Base-by-base conservation (phyloP, 2,113 vertebrate species). In the Vidua macroura region DNA sequence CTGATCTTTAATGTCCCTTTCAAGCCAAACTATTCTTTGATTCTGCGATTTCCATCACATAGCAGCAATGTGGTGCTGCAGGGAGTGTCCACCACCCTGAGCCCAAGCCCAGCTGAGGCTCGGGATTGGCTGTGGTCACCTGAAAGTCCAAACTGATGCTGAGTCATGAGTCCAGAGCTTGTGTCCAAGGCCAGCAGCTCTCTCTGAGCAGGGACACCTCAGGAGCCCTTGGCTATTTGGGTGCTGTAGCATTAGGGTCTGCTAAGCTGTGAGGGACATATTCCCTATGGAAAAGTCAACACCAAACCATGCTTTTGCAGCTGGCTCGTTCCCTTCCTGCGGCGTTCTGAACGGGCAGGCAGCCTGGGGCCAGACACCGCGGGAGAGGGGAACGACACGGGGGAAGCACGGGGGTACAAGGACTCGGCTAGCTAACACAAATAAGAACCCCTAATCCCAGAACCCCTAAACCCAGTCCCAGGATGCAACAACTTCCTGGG, bases 21-120 rank as follows among this genome's bases (percentile, higher is more conserved):
- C 22, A 33, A 70, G 25, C 22, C 31, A 77, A 70, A 63, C 22
- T 8, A 33, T 24, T 55, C n/a, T 16, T 46, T 30, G 33, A 41
- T 41, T 60, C n/a, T 49, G 31, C 28, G 43, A 63, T 70, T 87
- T 64, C 53, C 49, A 39, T 35, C 58, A 24, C 31, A 86, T 58
- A 77, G 37, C 63, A 84, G 27, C 30, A 60, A 10, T 2, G 8
- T 2, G 6, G 14, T 44, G n/a, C 33, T 37, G 11, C 24, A 67
- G 15, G 53, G 16, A 73, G 6, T 1, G 1, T 3, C 10, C 37
- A 48, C 3, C 12, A 58, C 63, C 28, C 5, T 0, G 0, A 67
- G 4, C 10, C 52, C 9, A 3, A 82, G 25, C 22, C 19, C 30
- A 59, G 28, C 31, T 51, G 39, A 53, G 7, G 33, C 58, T 92